Evolutionary conservation across 2,888 invertebrate species (phyloP), one percentile per base, ranked within the genome.

Genomic region (Ceratothoa steindachneri): DNA sequence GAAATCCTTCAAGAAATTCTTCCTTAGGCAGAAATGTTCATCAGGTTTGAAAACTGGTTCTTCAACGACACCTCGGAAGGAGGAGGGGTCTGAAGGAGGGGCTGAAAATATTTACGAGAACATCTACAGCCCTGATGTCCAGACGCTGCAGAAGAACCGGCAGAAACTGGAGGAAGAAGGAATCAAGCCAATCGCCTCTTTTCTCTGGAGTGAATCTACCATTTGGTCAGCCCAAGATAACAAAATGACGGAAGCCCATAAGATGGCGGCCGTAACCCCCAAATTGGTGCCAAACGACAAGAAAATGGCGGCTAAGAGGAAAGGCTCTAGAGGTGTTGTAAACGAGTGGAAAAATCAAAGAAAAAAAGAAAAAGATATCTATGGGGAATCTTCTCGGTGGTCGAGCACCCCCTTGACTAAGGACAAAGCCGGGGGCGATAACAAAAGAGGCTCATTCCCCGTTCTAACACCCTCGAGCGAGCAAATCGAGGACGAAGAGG

Each of bases 71-170:
- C 2, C 27, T 1, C 60, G 60, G 24, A 60, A 60, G 24, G 60
- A 7, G 12, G 60, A 60, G 27, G 24, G 24, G 9, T 2, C 12
- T 22, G 52, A 66, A n/a, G 71, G 28, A 24, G 55, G 65, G 24
- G 65, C 75, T 19, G 79, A 79, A 64, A 79, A 79, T 41, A 79
- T 79, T 24, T 79, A 79, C 27, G 79, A 79, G 52, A 79, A 79
- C 64, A 60, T 79, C 2, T 76, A 76, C 51, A 60, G 74, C 0
- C 76, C 76, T 2, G 60, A 79, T 60, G 30, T 72, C 9, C 74
- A 76, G 67, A 79, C 74, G 67, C 64, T 79, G 29, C 60, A 74
- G 53, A 28, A 74, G 24, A 79, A 79, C 30, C 29, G 79, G 19
- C 72, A 73, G 19, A 79, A 74, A 29, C 60, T 79, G 9, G 76